Evolutionary conservation across 2,797 vertebrate species (phyloP).

Genomic region (Enteromius thamalakanensis): DNA sequence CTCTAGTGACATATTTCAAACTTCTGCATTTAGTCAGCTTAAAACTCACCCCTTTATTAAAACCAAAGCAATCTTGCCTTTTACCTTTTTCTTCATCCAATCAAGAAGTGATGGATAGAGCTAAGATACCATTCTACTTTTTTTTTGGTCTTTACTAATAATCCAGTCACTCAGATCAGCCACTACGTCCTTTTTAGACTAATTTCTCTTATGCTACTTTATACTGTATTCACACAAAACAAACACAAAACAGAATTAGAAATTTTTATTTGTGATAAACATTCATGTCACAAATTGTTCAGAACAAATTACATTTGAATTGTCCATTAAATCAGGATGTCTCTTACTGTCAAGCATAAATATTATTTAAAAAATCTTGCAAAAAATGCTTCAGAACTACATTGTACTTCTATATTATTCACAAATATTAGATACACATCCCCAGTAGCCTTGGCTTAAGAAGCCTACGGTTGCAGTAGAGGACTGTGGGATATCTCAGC

Average conservation of each 20-base stretch:
- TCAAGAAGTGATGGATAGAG: not conserved
- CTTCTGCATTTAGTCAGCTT: not conserved
- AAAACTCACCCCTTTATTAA: not conserved
- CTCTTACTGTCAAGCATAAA: not conserved
- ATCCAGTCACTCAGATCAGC: not conserved
- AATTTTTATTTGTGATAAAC: too few relatives aligned
- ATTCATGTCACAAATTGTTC: not conserved
- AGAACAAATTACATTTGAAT: not conserved
- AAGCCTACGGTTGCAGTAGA: conserved; percentile 3
- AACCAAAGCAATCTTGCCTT: not conserved
- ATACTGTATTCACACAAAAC: not conserved
- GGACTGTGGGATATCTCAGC: conserved; percentile 29
- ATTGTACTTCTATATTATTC: not conserved
- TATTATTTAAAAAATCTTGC: not conserved
- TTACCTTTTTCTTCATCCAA: not conserved
- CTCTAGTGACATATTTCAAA: not conserved
- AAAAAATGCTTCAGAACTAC: not conserved
- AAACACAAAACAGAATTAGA: not conserved
- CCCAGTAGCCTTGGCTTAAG: not conserved
- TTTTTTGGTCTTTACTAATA: not conserved
- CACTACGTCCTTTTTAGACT: not conserved
- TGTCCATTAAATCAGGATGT: not conserved
- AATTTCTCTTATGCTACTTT: not conserved
- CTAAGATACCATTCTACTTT: not conserved
- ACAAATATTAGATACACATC: not conserved